Evolutionary conservation across 2,113 vertebrate species (phyloP).

Genomic region (Galbula dea): DNA sequence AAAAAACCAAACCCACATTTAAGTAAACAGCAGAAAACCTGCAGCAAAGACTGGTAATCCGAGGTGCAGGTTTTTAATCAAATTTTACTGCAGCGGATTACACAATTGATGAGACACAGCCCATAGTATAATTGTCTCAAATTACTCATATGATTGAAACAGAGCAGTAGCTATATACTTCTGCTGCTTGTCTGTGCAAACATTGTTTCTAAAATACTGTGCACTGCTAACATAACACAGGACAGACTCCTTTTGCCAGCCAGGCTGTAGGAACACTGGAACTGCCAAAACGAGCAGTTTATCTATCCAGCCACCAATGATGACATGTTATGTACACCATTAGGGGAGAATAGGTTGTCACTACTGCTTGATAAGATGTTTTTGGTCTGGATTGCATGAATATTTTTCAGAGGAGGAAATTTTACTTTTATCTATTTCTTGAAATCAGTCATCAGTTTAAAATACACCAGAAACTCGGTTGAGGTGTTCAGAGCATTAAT

Average conservation of each 20-base stretch:
- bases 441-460: neutral
- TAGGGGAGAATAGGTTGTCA: neutral
- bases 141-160: conserved; percentile 48
- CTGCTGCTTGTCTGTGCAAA: conserved; percentile 26
- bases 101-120: conserved; percentile 31
- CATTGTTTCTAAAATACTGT: neutral
- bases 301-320: neutral
- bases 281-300: neutral
- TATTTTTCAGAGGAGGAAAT: neutral
- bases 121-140: conserved; percentile 48
- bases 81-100: conserved; percentile 57
- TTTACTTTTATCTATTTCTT: neutral
- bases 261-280: neutral
- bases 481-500: neutral
- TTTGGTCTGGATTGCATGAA: neutral
- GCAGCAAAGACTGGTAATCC: conserved; percentile 6
- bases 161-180: conserved; percentile 39
- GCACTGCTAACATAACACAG: neutral
- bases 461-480: neutral
- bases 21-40: conserved; percentile 6
- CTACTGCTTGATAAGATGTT: neutral
- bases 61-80: conserved; percentile 48
- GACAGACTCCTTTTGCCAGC: neutral
- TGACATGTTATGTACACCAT: neutral
- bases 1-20: neutral